These are phyloP conservation scores for Cryptosula pallasiana DNA, from an alignment of 2,888 invertebrate species.

Conservation along the genomic window DNA sequence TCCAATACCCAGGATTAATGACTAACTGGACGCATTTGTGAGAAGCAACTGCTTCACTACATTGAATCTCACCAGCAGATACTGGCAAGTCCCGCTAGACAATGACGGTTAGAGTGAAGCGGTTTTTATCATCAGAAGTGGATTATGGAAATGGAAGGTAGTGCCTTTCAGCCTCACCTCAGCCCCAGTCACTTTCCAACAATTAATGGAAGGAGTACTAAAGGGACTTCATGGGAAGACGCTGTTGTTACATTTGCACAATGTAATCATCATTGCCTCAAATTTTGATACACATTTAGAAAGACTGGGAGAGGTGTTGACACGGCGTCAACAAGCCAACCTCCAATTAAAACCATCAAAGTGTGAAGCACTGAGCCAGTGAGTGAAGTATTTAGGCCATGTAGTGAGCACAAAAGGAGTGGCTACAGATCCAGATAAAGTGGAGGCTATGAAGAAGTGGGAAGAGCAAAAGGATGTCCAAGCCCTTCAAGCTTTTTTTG, in stretches of 20 bases:
- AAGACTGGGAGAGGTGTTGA: constrained; percentile 28
- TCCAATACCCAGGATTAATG: constrained; percentile 24
- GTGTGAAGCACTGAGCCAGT: constrained; percentile 27
- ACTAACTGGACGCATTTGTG: neutral
- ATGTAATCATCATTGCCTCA: constrained; percentile 28
- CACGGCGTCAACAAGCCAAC: too few species aligned
- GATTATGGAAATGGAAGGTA: constrained; percentile 30
- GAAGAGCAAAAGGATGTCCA: too few species aligned
- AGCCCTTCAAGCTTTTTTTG: constrained; percentile 4
- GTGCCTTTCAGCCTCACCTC: constrained; percentile 32
- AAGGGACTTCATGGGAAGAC: too few species aligned
- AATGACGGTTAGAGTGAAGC: too few species aligned
- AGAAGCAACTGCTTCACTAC: constrained; percentile 24
- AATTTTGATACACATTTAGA: too few species aligned
- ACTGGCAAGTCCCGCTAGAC: too few species aligned
- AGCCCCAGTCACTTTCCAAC: constrained; percentile 29
- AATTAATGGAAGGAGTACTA: constrained; percentile 30
- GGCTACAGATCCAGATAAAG: constrained; percentile 25
- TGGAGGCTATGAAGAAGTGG: too few species aligned
- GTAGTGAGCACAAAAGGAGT: too few species aligned
- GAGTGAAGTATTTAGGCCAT: too few species aligned
- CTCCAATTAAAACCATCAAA: constrained; percentile 33
- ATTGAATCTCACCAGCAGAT: too few species aligned
- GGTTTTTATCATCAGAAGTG: constrained; percentile 33
- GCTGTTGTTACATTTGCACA: constrained; percentile 27